A percentile compares a stretch with the other conserved stretches of the same genome.
Evolutionary conservation across 2,113 vertebrate species (phyloP).

Genomic region (Coregonus clupeaformis): DNA sequence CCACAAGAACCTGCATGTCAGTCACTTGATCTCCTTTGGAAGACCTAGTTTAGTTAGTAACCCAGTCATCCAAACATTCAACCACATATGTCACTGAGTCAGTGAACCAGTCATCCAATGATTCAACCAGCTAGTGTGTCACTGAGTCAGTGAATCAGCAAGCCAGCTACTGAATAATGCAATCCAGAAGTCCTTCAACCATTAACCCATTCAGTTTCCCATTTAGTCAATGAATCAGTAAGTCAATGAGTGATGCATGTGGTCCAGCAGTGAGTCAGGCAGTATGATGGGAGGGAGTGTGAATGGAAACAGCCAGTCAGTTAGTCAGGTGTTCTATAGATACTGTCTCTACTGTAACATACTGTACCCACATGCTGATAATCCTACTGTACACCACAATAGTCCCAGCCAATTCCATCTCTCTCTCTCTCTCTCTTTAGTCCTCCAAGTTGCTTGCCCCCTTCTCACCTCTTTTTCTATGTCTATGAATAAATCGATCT

Average conservation of each 20-base stretch:
- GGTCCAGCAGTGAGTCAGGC: neutral
- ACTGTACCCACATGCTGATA: constrained; percentile 67
- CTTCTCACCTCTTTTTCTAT: no score
- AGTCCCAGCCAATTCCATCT: constrained; percentile 68
- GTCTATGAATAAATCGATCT: no score
- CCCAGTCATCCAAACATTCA: no score
- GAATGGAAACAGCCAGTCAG: constrained; percentile 23
- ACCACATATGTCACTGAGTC: no score
- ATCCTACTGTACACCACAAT: constrained; percentile 59
- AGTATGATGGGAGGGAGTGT: neutral
- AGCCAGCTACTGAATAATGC: no score
- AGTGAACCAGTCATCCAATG: constrained; percentile 15
- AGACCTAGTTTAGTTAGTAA: no score
- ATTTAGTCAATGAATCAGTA: constrained; percentile 13
- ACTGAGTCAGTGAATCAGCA: neutral
- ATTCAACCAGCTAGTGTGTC: constrained; percentile 20
- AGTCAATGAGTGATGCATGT: neutral
- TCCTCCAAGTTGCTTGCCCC: no score
- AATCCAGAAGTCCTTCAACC: no score
- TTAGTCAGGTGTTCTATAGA: constrained; percentile 27
- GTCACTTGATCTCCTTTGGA: neutral
- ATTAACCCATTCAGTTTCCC: no score
- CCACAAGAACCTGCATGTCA: neutral
- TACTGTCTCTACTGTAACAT: constrained; percentile 61
- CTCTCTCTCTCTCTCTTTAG: constrained; percentile 45